Evolutionary conservation across 30 jellyfish, hydroid and myxozoan species (phyloP).

Genomic region (Catostylus mosaicus): DNA sequence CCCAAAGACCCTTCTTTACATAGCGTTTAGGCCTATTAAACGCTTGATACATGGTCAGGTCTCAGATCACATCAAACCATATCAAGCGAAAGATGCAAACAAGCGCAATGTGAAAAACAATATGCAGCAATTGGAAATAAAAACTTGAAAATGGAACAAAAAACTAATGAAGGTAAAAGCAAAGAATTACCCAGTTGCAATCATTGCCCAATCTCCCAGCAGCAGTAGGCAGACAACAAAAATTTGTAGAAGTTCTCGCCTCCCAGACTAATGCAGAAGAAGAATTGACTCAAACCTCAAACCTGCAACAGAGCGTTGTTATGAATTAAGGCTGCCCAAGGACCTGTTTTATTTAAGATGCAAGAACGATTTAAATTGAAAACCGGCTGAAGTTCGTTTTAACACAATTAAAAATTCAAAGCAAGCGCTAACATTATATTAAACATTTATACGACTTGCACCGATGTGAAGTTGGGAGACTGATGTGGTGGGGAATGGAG

Average conservation of each 20-base stretch:
- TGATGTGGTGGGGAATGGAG: too few species aligned
- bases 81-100: background rate
- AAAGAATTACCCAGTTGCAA: background rate
- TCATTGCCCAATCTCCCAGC: background rate
- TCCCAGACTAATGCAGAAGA: background rate
- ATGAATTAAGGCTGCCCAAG: constrained; percentile 16
- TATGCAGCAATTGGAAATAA: background rate
- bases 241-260: background rate
- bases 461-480: background rate
- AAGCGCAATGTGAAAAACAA: background rate
- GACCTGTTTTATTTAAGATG: constrained; percentile 60
- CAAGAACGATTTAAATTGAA: constrained; percentile 27
- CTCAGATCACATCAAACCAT: too few species aligned
- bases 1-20: too few species aligned
- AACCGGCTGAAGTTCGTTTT: constrained; percentile 21
- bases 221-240: background rate
- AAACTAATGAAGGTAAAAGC: background rate
- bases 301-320: constrained; percentile 36
- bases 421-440: constrained; percentile 60
- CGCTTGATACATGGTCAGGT: too few species aligned
- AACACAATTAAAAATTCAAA: constrained; percentile 16
- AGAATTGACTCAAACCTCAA: constrained; percentile 30
- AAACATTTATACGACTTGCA: constrained; percentile 38
- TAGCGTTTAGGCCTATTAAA: too few species aligned
- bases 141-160: background rate